Percentiles rank a stretch among this genome's conserved stretches.
Evolutionary conservation across 2,888 invertebrate species (phyloP).

Genomic region (Sthenelais limicola): DNA sequence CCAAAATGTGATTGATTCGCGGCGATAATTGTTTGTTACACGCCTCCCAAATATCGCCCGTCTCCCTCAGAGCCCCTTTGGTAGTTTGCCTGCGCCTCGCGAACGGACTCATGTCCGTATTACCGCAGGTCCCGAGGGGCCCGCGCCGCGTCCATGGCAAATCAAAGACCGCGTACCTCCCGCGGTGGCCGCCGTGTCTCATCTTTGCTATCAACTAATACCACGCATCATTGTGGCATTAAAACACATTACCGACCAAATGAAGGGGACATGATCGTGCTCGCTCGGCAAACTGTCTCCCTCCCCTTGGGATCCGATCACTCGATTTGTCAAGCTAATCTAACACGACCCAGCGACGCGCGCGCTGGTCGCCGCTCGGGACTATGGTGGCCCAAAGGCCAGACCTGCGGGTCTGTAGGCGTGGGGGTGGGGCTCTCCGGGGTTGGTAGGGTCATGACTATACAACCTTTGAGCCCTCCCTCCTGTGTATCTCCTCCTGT

Average conservation of each 20-base stretch:
- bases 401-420: neutral
- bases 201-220: conserved; percentile 39
- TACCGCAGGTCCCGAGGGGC: conserved; percentile 22
- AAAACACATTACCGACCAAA: conserved; percentile 35
- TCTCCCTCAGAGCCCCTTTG: neutral
- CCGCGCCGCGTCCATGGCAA: conserved; percentile 14
- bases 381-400: neutral
- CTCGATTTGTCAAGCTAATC: conserved; percentile 38
- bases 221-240: conserved; percentile 35
- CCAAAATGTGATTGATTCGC: conserved; percentile 37
- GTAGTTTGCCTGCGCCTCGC: neutral
- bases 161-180: conserved; percentile 22
- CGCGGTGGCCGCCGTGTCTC: neutral
- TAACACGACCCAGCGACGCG: neutral
- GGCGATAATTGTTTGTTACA: conserved; percentile 35
- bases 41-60: conserved; percentile 16
- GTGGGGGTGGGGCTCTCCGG: neutral
- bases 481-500: too few relatives aligned
- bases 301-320: neutral
- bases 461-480: too few relatives aligned
- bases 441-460: too few relatives aligned
- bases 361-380: neutral
- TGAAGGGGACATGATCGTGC: too few relatives aligned
- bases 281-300: conserved; percentile 4
- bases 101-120: conserved; percentile 11